These are phyloP conservation scores for Petromus typicus DNA, from an alignment of 2,113 vertebrate genomes.

Conservation along the genomic window DNA sequence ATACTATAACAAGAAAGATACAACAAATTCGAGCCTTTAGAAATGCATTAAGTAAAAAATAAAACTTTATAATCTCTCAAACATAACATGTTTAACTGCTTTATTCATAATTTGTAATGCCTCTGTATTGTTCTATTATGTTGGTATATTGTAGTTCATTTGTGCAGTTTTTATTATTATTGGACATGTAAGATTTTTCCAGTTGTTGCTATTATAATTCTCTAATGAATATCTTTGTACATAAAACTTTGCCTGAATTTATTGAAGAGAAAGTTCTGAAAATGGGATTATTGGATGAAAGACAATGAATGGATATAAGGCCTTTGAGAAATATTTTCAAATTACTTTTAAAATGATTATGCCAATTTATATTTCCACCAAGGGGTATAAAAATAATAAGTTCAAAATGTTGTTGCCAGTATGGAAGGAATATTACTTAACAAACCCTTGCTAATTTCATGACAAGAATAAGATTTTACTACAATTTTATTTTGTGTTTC, in stretches of 20 bases:
- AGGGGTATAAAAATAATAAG: background rate
- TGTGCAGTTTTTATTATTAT: conserved; percentile 47
- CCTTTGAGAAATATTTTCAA: conserved; percentile 11
- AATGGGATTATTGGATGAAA: background rate
- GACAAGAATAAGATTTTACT: background rate
- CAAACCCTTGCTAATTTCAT: background rate
- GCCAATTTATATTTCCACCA: background rate
- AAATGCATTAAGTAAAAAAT: conserved; percentile 45
- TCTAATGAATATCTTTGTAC: background rate
- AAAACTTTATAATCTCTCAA: conserved; percentile 28
- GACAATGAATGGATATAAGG: background rate
- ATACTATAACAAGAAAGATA: background rate
- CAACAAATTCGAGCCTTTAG: conserved; percentile 37
- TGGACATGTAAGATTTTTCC: background rate
- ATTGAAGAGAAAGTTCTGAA: background rate
- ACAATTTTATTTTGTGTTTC: conserved; percentile 29
- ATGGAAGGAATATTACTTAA: background rate
- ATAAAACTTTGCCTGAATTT: background rate
- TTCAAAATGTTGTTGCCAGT: background rate
- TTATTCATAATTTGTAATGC: conserved; percentile 5
- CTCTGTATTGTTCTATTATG: conserved; percentile 23
- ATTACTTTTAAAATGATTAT: conserved; percentile 27
- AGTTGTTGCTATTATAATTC: conserved; percentile 3
- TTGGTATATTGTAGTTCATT: background rate
- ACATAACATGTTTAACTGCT: conserved; percentile 17